Conservation (phyloP, 2,797 vertebrate species). For the Pelobates cultripes region DNA sequence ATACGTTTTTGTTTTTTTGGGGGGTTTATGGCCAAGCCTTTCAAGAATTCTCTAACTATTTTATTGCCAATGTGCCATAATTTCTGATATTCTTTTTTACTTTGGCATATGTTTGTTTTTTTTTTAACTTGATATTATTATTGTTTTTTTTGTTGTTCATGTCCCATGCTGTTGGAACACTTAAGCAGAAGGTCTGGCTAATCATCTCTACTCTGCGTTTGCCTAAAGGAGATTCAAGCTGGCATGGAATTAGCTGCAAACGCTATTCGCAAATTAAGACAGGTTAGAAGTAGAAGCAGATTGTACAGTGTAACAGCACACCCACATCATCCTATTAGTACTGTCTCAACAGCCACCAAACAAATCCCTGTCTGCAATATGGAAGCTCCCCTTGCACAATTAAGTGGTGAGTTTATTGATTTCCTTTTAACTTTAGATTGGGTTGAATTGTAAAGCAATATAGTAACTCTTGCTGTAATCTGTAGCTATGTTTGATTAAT, state of each 20-base stretch:
- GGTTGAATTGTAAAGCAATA: background rate
- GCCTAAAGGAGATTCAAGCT: conserved; percentile 65
- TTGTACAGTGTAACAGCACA: conserved; percentile 70
- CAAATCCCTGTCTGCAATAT: conserved; percentile 63
- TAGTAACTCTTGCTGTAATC: no score
- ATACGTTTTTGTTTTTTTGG: background rate
- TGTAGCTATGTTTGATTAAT: no score
- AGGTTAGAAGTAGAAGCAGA: conserved; percentile 73
- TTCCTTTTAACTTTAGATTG: background rate
- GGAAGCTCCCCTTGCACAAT: conserved; percentile 59
- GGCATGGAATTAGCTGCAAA: conserved; percentile 79
- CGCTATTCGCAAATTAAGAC: conserved; percentile 74
- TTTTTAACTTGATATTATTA: background rate
- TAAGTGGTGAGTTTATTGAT: conserved; percentile 51
- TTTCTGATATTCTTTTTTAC: background rate
- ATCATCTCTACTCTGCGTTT: conserved; percentile 58
- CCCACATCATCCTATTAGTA: conserved; percentile 60
- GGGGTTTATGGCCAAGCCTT: background rate
- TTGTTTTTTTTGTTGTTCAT: conserved; percentile 31
- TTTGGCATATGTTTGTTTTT: conserved; percentile 3
- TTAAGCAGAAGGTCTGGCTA: conserved; percentile 55
- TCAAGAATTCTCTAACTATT: conserved; percentile 29
- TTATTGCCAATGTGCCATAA: conserved; percentile 22
- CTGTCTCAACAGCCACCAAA: conserved; percentile 54
- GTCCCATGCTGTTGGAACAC: conserved; percentile 24